Evolutionary conservation across 2,797 vertebrate genomes (phyloP).

Genomic region (Paedocypris micromegethes): DNA sequence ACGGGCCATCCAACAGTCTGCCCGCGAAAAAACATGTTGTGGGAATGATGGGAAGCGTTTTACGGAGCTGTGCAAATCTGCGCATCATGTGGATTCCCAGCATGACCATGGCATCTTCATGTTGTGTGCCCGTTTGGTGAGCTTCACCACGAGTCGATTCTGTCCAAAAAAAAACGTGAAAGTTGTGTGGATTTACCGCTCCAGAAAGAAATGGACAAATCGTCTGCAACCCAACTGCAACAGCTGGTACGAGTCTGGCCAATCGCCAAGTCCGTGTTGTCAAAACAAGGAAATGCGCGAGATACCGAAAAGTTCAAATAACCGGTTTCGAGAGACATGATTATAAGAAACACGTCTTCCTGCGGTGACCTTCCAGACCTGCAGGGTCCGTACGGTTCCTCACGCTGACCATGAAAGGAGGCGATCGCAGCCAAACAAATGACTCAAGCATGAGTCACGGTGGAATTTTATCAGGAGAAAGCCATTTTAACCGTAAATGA

Average conservation of each 20-base stretch:
- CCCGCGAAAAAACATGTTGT: constrained; percentile 20
- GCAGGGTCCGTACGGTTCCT: constrained; percentile 66
- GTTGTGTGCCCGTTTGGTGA: constrained; percentile 33
- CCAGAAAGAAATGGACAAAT: background rate
- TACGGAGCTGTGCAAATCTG: constrained; percentile 30
- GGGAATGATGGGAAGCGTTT: constrained; percentile 29
- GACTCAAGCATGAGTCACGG: constrained; percentile 70
- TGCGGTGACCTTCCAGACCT: constrained; percentile 57
- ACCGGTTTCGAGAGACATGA: constrained; percentile 34
- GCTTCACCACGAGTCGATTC: constrained; percentile 44
- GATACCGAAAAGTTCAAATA: background rate
- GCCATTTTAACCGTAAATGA: constrained; percentile 58
- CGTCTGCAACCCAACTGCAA: background rate
- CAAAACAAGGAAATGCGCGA: constrained; percentile 26
- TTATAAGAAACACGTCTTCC: constrained; percentile 66
- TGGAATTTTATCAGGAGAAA: constrained; percentile 47
- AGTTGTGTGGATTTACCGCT: too few relatives aligned
- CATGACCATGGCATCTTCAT: background rate
- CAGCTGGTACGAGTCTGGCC: constrained; percentile 16
- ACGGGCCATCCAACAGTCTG: too few relatives aligned
- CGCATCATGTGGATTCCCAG: constrained; percentile 38
- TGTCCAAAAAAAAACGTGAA: too few relatives aligned
- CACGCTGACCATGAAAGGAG: constrained; percentile 78
- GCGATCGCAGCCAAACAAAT: constrained; percentile 71
- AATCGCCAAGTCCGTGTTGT: constrained; percentile 13